Conservation (phyloP, 2,888 invertebrate species). For the Athalia rosae region DNA sequence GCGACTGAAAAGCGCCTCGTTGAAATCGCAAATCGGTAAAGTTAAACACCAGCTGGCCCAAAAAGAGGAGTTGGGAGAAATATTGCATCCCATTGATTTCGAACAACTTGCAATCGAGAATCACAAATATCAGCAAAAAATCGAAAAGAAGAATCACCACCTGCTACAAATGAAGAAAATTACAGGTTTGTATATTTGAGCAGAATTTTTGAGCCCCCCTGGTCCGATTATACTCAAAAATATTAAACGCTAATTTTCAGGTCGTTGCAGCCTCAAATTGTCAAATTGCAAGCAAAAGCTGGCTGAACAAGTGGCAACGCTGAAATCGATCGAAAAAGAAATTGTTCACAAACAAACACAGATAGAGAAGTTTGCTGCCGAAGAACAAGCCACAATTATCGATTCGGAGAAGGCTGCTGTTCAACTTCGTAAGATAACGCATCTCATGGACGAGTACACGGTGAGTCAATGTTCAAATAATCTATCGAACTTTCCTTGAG, state of each 20-base stretch:
- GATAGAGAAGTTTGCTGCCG: conserved; percentile 73
- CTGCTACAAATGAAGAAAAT: conserved; percentile 77
- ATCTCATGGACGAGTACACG: conserved; percentile 73
- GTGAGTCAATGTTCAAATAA: conserved; percentile 54
- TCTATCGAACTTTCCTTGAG: not conserved
- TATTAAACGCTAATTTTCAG: conserved; percentile 50
- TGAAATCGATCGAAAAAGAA: conserved; percentile 72
- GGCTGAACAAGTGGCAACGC: conserved; percentile 74
- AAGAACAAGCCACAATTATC: conserved; percentile 68
- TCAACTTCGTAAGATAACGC: conserved; percentile 72
- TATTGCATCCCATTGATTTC: conserved; percentile 79
- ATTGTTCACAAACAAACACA: conserved; percentile 73
- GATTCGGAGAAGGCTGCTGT: conserved; percentile 72
- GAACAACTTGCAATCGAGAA: conserved; percentile 80
- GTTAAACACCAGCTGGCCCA: conserved; percentile 76
- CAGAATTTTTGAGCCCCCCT: not conserved
- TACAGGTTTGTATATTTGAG: conserved; percentile 72
- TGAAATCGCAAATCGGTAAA: conserved; percentile 76
- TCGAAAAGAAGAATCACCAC: conserved; percentile 76
- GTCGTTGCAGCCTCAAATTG: conserved; percentile 75
- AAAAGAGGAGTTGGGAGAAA: conserved; percentile 78
- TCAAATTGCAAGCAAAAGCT: conserved; percentile 77
- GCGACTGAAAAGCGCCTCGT: conserved; percentile 76
- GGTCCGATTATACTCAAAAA: not conserved
- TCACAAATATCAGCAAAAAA: conserved; percentile 73